A percentile compares a stretch with the other conserved stretches of the same genome.
Evolutionary conservation across 2,113 vertebrate species (phyloP).

Genomic region (Syngnathoides biaculeatus): DNA sequence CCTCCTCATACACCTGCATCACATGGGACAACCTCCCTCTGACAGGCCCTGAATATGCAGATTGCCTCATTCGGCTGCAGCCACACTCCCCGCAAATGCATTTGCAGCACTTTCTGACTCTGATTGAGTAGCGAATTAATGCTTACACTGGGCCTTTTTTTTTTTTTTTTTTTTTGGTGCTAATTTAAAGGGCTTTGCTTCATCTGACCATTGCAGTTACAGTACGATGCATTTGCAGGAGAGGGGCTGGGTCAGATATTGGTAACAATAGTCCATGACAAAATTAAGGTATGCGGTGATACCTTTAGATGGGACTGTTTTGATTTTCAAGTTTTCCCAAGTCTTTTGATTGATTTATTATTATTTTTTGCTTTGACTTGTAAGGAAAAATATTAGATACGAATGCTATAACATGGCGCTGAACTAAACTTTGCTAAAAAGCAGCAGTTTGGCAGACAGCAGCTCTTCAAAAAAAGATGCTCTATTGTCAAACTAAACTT

Average conservation of each 20-base stretch:
- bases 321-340: too few species aligned
- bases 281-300: too few species aligned
- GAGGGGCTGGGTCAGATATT: slow-evolving; percentile 13
- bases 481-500: too few species aligned
- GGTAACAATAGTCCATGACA: slow-evolving; percentile 59
- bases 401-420: too few species aligned
- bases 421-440: too few species aligned
- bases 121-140: slow-evolving; percentile 67
- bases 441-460: too few species aligned
- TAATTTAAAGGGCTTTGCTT: slow-evolving; percentile 39
- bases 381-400: not conserved
- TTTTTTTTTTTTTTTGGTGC: slow-evolving; percentile 50
- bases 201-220: slow-evolving; percentile 49
- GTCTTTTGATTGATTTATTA: not conserved
- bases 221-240: slow-evolving; percentile 55
- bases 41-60: slow-evolving; percentile 71
- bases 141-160: slow-evolving; percentile 67
- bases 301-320: too few species aligned
- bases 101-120: slow-evolving; percentile 73
- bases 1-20: slow-evolving; percentile 40
- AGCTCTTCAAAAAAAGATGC: too few species aligned
- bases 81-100: slow-evolving; percentile 70
- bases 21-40: slow-evolving; percentile 49
- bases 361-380: not conserved
- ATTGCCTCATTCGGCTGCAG: slow-evolving; percentile 74